phyloP scores from a whole-genome alignment of 2,888 invertebrate species.

The Elegia similella region DNA sequence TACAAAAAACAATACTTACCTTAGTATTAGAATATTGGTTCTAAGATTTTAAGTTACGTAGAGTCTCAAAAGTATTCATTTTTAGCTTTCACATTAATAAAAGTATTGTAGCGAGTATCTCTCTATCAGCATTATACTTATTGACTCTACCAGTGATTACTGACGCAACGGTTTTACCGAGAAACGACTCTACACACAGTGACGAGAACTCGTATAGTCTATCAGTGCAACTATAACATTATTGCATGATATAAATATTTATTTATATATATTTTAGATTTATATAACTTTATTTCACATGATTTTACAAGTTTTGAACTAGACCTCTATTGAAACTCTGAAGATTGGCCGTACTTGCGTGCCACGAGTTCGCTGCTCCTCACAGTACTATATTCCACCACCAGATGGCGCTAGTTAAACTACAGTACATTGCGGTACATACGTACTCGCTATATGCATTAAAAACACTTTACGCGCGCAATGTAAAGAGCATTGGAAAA shows the following conservation, averaged over 20 bases:
- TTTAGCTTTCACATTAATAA: neutral
- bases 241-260: neutral
- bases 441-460: neutral
- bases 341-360: constrained; percentile 1
- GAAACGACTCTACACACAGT: neutral
- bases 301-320: neutral
- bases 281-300: no score
- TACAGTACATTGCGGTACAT: constrained; percentile 1
- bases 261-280: no score
- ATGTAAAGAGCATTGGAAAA: neutral
- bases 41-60: no score
- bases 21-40: no score
- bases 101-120: neutral
- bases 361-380: constrained; percentile 8
- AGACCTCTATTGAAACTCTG: neutral
- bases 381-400: constrained; percentile 5
- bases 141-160: neutral
- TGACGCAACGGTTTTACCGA: neutral
- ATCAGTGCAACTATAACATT: neutral
- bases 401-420: constrained; percentile 3
- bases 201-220: neutral
- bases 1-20: no score
- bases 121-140: neutral
- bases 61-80: no score
- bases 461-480: neutral